phyloP scores from a whole-genome alignment of 2,113 vertebrate genomes.

The Dasyurus viverrinus region DNA sequence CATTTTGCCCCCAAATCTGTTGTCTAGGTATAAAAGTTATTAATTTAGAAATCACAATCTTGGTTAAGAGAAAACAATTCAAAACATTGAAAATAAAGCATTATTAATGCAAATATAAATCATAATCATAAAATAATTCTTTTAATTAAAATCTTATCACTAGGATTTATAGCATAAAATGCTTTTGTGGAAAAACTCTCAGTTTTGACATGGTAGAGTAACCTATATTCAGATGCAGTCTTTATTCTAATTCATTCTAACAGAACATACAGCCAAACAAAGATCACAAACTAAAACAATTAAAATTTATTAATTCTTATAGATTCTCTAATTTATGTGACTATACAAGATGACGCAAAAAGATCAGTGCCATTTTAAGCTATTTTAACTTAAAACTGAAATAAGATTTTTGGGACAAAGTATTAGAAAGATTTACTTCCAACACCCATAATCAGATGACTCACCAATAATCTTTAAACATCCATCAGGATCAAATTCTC shows the following conservation, averaged over 20 bases:
- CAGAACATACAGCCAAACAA: background rate
- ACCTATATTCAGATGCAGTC: background rate
- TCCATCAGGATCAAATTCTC: constrained; percentile 94
- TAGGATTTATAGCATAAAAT: background rate
- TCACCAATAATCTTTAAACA: constrained; percentile 97
- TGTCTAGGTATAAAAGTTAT: background rate
- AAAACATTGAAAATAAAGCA: background rate
- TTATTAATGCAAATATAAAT: background rate
- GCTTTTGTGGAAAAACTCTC: background rate
- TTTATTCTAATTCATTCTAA: background rate
- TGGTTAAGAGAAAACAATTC: background rate
- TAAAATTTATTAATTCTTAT: background rate
- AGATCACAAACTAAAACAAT: background rate
- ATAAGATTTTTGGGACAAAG: background rate
- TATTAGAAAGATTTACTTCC: background rate
- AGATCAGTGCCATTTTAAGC: background rate
- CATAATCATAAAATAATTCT: too few relatives aligned
- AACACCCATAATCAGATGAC: constrained; percentile 32
- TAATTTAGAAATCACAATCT: background rate
- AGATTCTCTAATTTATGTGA: background rate
- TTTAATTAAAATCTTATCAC: background rate
- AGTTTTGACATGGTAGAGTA: background rate
- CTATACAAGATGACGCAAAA: background rate
- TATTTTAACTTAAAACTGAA: background rate
- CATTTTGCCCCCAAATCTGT: background rate